Evolutionary conservation across 2,888 invertebrate species (phyloP), one percentile per base, ranked within the genome.

Genomic region (Perizoma flavofasciatum): DNA sequence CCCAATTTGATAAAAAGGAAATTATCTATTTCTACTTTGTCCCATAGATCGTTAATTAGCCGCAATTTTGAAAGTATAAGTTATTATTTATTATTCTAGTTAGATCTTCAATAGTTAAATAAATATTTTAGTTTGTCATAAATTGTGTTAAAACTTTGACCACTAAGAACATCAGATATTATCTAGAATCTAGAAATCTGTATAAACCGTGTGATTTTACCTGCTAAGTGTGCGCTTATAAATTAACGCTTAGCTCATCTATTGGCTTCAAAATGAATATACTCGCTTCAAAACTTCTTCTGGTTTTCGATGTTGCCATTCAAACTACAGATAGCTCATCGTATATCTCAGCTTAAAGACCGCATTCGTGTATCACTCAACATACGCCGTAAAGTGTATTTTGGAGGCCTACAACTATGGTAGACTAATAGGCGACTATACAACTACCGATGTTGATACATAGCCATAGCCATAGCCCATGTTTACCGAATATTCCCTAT

Each of bases 181-280:
- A 40, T 40, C 5, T 40, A 5, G 8, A 40, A 9, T 40, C 40
- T 40, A 9, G 40, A n/a, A 3, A 9, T 9, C n/a, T 8, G n/a
- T 40, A n/a, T 40, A 40, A 40, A 40, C 9, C n/a, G 1, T 40
- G 40, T 40, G 40, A 9, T 40, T n/a, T 40, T 5, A 9, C 22
- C 22, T 9, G 40, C 40, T 40, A 40, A 40, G 22, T 22, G n/a
- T 49, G 33, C n/a, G 39, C 55, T 55, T 55, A 49, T 51, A 11
- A 49, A 22, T 46, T 34, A 22, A 45, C 39, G 55, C 55, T 55
- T 49, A 33, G 44, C 55, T 55, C 54, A 54, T 47, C n/a, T 43
- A 54, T 54, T 49, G 32, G 37, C 49, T 55, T 39, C 9, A 41
- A 41, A 55, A 47, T 44, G n/a, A n/a, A 40, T 40, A 40, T 40